phyloP scores from a whole-genome alignment of 2,113 vertebrate species.

The Oophaga pumilio region DNA sequence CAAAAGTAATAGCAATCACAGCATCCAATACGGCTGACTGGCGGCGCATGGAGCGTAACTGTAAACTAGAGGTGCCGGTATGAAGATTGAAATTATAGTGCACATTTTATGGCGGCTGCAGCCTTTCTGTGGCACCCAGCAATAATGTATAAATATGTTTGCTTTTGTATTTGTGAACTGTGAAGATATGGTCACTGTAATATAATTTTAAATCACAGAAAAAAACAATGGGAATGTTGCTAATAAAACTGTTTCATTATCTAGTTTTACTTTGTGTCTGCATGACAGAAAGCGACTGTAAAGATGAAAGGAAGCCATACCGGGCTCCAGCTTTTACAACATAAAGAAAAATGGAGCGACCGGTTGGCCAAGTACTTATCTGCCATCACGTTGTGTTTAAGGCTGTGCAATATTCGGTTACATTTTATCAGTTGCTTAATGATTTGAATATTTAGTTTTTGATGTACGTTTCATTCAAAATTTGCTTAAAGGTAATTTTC shows the following conservation, averaged over 20 bases:
- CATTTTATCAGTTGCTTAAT: conserved; percentile 31
- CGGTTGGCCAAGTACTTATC: conserved; percentile 17
- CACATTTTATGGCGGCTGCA: conserved; percentile 30
- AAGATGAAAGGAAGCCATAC: conserved; percentile 36
- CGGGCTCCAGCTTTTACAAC: conserved; percentile 34
- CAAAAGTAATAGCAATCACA: conserved; percentile 40
- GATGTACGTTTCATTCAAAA: background rate
- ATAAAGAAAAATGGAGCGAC: conserved; percentile 23
- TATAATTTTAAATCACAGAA: conserved; percentile 48
- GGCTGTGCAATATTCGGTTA: conserved; percentile 26
- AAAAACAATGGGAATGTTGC: conserved; percentile 46
- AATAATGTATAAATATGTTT: conserved; percentile 46
- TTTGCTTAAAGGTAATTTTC: background rate
- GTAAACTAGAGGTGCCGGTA: conserved; percentile 24
- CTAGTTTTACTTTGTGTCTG: conserved; percentile 44
- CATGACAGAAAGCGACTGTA: conserved; percentile 34
- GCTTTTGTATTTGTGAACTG: conserved; percentile 45
- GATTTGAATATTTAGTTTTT: background rate
- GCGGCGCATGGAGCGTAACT: background rate
- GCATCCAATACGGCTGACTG: background rate
- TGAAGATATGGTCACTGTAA: conserved; percentile 49
- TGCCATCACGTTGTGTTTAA: conserved; percentile 25
- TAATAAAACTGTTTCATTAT: conserved; percentile 52
- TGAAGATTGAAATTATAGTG: conserved; percentile 35
- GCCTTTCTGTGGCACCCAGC: conserved; percentile 27